These are phyloP conservation scores for Ahaetulla prasina DNA, from an alignment of 2,113 vertebrate species.

Conservation along the genomic window DNA sequence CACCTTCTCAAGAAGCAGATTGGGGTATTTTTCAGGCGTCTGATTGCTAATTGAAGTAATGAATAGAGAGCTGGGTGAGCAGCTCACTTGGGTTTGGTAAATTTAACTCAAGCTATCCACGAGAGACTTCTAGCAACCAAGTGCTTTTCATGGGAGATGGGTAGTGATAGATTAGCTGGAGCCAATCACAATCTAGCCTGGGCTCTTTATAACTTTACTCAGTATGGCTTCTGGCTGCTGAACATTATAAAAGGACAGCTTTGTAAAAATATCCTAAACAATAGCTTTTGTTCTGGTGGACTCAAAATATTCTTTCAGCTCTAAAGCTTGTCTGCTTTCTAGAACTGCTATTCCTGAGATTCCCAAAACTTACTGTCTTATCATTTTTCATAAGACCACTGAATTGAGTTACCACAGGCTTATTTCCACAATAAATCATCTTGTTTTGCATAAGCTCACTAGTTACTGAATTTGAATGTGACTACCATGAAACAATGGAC, in stretches of 20 bases:
- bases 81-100: slow-evolving; percentile 67
- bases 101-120: slow-evolving; percentile 68
- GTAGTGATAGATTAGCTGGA: slow-evolving; percentile 55
- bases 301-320: background rate
- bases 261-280: background rate
- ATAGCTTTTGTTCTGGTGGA: background rate
- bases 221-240: background rate
- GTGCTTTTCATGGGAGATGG: slow-evolving; percentile 40
- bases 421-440: background rate
- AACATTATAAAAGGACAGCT: background rate
- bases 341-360: background rate
- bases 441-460: background rate
- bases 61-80: slow-evolving; percentile 71
- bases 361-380: background rate
- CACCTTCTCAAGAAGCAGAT: slow-evolving; percentile 71
- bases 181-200: slow-evolving; percentile 18
- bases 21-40: slow-evolving; percentile 79
- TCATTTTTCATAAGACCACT: background rate
- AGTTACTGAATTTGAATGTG: background rate
- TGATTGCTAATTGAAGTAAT: slow-evolving; percentile 83
- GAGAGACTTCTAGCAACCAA: slow-evolving; percentile 45
- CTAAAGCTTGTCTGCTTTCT: background rate
- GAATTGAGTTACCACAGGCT: background rate
- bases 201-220: background rate
- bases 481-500: background rate